Conservation (phyloP, 1,140 invertebrate species). For the Neodiprion pinetum region DNA sequence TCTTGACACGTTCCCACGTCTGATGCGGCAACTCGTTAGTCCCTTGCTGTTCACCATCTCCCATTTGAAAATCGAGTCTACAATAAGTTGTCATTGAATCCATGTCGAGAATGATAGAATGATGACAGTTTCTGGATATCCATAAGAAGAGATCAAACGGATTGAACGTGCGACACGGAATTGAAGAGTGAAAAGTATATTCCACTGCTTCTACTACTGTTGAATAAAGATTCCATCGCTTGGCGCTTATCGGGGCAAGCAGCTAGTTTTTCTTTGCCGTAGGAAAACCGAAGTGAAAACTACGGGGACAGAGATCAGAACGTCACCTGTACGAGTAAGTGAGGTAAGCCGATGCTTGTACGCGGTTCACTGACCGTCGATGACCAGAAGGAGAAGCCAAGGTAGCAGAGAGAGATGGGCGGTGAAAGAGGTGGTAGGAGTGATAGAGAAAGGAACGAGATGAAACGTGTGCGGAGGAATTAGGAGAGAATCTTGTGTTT, state of each 20-base stretch:
- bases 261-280: not conserved
- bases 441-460: too few species aligned
- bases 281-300: constrained; percentile 7
- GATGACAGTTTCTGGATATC: too few species aligned
- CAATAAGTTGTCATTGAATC: too few species aligned
- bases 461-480: not conserved
- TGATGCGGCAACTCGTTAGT: not conserved
- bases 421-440: not conserved
- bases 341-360: constrained; percentile 9
- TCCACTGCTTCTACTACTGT: not conserved
- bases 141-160: too few species aligned
- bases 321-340: constrained; percentile 9
- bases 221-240: not conserved
- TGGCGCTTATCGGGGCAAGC: not conserved
- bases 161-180: too few species aligned
- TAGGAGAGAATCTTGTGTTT: not conserved
- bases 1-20: not conserved
- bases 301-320: not conserved
- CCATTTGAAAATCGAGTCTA: not conserved
- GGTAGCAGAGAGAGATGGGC: not conserved
- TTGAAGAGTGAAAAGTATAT: not conserved
- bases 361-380: constrained; percentile 42
- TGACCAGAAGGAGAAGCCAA: constrained; percentile 36
- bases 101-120: too few species aligned
- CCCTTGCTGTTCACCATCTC: not conserved